Percentiles rank a stretch among this genome's conserved stretches.
Conservation (phyloP, 2,113 vertebrate species). For the Chauna torquata region DNA sequence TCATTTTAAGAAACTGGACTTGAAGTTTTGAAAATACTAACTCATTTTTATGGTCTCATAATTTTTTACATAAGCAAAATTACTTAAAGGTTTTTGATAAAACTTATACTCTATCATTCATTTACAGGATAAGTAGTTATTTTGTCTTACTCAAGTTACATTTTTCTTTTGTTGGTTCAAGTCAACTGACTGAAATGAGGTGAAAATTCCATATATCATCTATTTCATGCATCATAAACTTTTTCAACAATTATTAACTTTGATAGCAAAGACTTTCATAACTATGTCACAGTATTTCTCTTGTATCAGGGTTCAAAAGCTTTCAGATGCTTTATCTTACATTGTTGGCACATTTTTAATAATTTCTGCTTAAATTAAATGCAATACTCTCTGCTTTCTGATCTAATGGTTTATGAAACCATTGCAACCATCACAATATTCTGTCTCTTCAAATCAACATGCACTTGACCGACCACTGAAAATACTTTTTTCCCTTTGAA, state of each 20-base stretch:
- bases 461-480: not conserved
- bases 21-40: not conserved
- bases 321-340: not conserved
- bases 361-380: not conserved
- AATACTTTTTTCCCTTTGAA: not conserved
- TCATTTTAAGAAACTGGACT: not conserved
- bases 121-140: not conserved
- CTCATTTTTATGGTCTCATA: not conserved
- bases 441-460: not conserved
- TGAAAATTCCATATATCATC: not conserved
- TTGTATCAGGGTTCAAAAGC: not conserved
- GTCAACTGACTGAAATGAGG: not conserved
- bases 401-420: not conserved
- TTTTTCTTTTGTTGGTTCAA: not conserved
- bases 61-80: not conserved
- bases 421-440: not conserved
- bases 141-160: not conserved
- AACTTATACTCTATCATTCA: not conserved
- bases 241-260: not conserved
- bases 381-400: not conserved
- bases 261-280: not conserved
- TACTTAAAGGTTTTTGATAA: not conserved
- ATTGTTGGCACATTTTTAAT: not conserved
- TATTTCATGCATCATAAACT: not conserved
- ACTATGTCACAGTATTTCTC: not conserved